A percentile compares a stretch with the other conserved stretches of the same genome.
Conservation (phyloP, 1,140 invertebrate species). For the Aphis craccivora region DNA sequence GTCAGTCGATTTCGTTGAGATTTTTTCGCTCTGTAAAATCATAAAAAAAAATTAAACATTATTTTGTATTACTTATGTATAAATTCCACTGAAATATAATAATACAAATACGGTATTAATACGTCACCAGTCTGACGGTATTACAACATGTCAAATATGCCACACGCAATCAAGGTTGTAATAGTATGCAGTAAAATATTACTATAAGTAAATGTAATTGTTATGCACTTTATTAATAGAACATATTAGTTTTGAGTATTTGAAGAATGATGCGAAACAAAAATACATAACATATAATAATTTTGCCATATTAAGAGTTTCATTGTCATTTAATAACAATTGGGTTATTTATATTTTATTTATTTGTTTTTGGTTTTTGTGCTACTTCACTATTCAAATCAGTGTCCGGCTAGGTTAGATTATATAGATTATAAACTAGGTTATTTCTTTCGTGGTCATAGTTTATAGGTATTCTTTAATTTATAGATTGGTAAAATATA, state of each 20-base stretch:
- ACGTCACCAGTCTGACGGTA: not conserved
- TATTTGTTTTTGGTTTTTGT: too few relatives aligned
- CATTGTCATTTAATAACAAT: not conserved
- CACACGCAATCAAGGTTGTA: too few relatives aligned
- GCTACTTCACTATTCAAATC: not conserved
- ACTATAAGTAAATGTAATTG: too few relatives aligned
- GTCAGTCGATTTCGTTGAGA: not conserved
- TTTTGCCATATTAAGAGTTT: not conserved
- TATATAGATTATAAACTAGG: too few relatives aligned
- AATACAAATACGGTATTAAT: not conserved
- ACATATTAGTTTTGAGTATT: not conserved
- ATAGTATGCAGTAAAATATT: too few relatives aligned
- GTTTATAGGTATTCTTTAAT: too few relatives aligned
- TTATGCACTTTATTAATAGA: not conserved
- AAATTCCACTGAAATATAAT: not conserved
- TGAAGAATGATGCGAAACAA: not conserved
- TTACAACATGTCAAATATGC: not conserved
- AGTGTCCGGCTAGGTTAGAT: too few relatives aligned
- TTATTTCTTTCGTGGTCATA: too few relatives aligned
- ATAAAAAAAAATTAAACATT: not conserved
- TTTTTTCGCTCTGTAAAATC: not conserved
- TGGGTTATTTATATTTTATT: not conserved
- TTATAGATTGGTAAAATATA: too few relatives aligned
- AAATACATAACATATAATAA: not conserved
- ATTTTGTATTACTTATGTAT: not conserved